Percentiles rank a stretch among this genome's conserved stretches.
These are phyloP conservation scores for Ochropleura plecta DNA, from an alignment of 2,888 invertebrate species.

Conservation along the genomic window DNA sequence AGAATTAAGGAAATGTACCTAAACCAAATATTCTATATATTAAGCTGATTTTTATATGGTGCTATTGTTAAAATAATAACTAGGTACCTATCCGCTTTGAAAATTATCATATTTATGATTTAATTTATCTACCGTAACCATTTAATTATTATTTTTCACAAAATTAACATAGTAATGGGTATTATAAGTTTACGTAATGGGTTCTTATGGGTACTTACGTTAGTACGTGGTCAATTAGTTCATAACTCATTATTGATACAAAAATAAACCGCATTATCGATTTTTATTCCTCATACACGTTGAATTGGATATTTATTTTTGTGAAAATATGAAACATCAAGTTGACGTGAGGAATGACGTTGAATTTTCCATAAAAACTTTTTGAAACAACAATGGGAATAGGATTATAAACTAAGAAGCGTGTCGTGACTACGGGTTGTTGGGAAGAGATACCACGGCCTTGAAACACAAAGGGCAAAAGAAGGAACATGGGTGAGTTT, in stretches of 20 bases:
- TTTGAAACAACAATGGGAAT: slow-evolving; percentile 8
- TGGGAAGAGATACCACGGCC: too few species aligned
- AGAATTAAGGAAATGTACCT: not conserved
- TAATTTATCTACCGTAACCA: not conserved
- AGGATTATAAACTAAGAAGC: not conserved
- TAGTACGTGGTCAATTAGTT: slow-evolving; percentile 27
- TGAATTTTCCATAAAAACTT: slow-evolving; percentile 27
- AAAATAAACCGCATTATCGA: not conserved
- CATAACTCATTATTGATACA: slow-evolving; percentile 25
- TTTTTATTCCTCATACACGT: not conserved
- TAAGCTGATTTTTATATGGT: not conserved
- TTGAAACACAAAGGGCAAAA: too few species aligned
- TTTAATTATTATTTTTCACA: not conserved
- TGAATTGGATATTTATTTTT: slow-evolving; percentile 7
- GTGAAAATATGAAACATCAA: slow-evolving; percentile 20
- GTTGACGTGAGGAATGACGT: slow-evolving; percentile 40
- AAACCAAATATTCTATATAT: not conserved
- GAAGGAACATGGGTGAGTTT: too few species aligned
- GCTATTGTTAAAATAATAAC: not conserved
- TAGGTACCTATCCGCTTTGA: not conserved
- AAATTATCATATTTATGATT: not conserved
- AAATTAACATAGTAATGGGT: not conserved
- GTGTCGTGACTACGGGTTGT: too few species aligned
- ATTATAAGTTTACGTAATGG: not conserved
- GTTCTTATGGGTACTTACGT: slow-evolving; percentile 18